phyloP scores from a whole-genome alignment of 1,140 invertebrate genomes.

The Eupristina koningsbergeri region DNA sequence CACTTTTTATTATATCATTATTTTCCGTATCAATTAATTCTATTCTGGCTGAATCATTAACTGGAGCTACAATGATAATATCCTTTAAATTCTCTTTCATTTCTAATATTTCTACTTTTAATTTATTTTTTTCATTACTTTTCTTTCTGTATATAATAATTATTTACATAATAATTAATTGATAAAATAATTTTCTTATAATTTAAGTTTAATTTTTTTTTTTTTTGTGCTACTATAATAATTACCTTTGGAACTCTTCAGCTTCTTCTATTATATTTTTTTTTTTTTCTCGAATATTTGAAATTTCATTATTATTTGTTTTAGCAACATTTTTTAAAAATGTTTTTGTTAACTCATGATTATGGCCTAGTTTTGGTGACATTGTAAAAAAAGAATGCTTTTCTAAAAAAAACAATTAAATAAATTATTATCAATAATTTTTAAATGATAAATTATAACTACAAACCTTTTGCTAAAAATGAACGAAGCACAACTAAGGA shows the following conservation, averaged over 20 bases:
- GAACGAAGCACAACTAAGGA: conserved; percentile 58
- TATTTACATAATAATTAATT: neutral
- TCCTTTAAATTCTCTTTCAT: conserved; percentile 52
- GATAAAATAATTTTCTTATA: conserved; percentile 48
- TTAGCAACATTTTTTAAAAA: conserved; percentile 53
- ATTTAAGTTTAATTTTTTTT: neutral
- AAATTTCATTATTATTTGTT: conserved; percentile 42
- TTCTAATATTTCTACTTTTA: conserved; percentile 58
- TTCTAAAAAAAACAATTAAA: conserved; percentile 34
- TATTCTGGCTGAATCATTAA: conserved; percentile 56
- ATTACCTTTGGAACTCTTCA: conserved; percentile 19
- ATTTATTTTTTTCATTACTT: conserved; percentile 47
- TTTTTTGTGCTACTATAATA: no score
- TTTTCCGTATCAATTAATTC: conserved; percentile 56
- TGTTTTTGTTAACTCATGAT: conserved; percentile 52
- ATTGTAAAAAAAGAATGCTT: conserved; percentile 45
- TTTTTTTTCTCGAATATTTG: conserved; percentile 42
- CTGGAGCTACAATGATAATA: conserved; percentile 51
- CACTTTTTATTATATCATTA: conserved; percentile 58
- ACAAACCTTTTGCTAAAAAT: conserved; percentile 55
- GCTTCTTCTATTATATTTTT: conserved; percentile 50
- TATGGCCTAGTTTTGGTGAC: conserved; percentile 52
- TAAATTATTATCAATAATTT: neutral
- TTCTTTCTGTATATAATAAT: conserved; percentile 50
- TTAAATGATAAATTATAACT: conserved; percentile 37